Evolutionary conservation across 2,797 vertebrate genomes (phyloP), one percentile per base, ranked within the genome.

Genomic region (Halcyon smyrnensis): DNA sequence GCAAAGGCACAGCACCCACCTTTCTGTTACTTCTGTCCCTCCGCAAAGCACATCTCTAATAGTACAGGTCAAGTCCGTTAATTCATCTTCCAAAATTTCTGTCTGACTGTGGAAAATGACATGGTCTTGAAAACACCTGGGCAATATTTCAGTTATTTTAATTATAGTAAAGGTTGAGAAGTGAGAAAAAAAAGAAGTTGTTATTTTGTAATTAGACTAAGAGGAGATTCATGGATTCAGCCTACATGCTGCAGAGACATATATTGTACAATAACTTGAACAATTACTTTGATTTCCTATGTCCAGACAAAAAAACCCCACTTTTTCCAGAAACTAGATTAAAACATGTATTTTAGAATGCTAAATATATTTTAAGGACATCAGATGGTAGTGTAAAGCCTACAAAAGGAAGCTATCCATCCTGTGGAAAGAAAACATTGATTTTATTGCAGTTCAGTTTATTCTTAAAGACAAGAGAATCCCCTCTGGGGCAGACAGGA

Each of bases 401-500:
- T 74, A 32, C 57, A 77, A 89, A 93, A 87, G 36, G 36, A 89
- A 95, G 32, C n/a, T 73, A 69, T 85, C 30, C 34, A 69, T 81
- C 25, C 74, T 73, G 28, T 24, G 86, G 76, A 65, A 87, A 83
- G 32, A 56, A 92, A 87, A 34, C 62, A 11, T 45, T 68, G 68
- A 41, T 57, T 96, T 91, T 84, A 79, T 48, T 87, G 63, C 68
- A 79, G 25, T 60, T 92, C 62, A 79, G 43, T 60, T 90, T 53
- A 79, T 88, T 84, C 83, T 82, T 76, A 86, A 95, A 85, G 83
- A 79, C 69, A 34, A 90, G 59, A 81, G 54, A 87, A 84, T 71
- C 20, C 41, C 64, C 84, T 92, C n/a, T 46, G 89, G 84, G 57
- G 32, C 53, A 85, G 54, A 68, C 6, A 89, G 36, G 20, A 84